Evolutionary conservation across 2,888 invertebrate species (phyloP), one percentile per base, ranked within the genome.

Genomic region (Keiferia lycopersicella): DNA sequence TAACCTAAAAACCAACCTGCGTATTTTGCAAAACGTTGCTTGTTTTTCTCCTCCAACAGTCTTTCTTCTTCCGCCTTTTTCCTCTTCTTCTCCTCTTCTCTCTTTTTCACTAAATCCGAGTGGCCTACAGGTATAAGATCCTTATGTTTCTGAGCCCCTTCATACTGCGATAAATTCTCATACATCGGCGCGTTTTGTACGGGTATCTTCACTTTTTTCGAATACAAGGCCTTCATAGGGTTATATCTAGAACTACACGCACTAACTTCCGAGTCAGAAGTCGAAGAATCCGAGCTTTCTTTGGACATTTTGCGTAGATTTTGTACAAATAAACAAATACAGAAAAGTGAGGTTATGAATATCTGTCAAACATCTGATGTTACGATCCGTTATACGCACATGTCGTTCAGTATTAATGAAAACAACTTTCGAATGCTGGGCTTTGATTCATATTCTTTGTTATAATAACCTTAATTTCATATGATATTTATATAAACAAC

Each of bases 151-250:
- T 14, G 22, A 8, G 86, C 76, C 0, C 81, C 67, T 69, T 90
- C 89, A 63, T 93, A 96, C 73, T 93, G 94, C 1, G 92, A 88
- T 63, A 96, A 68, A 80, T 96, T 96, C 79, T 96, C 96, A 73
- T 93, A 95, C 63, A 90, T 70, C 26, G 93, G 93, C 0, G 95
- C 95, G 65, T 91, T 86, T 18, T 92, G 78, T 3, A 91, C 84
- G 0, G 95, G 94, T 16, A 94, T 73, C 64, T 84, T 84, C 0
- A 93, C 74, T 71, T 93, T 93, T 0, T 88, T 70, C 0, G 94
- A 93, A 71, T 94, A 94, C 14, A 97, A 83, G 0, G 94, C 96
- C 77, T 94, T 94, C 1, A 96, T 48, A 0, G 96, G 94, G 85
- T 96, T 93, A 72, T 95, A 97, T 60, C 86, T 86, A 22, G 86